Base-by-base conservation (phyloP, 2,113 vertebrate species). In the Gobio gobio region DNA sequence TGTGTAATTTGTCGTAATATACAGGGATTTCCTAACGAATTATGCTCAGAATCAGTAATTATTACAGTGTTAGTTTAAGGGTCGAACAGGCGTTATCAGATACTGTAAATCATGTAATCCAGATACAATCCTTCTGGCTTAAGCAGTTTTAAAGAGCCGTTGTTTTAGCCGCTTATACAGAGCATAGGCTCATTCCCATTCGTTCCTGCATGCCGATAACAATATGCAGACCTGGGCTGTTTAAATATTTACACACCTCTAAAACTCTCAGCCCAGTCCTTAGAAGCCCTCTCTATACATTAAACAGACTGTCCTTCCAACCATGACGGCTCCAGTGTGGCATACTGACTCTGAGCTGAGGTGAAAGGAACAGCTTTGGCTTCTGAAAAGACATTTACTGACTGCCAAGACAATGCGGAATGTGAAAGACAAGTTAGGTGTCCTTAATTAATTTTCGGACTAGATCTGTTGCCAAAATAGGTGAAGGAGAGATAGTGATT, bases 171-270 rank as follows among this genome's bases (percentile, higher is more conserved):
- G 43, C 70, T 83, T 63, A 85, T 74, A 61, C 18, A 10, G 22
- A 54, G 58, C 64, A 18, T 26, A 76, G 43, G 33, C 29, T 79
- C 29, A 61, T 77, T 70, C 84, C 54, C 61, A 78, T 86, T 73
- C 81, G 54, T 51, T 78, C n/a, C 47, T 12, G 49, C 7, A 56
- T 45, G 54, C 51, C 12, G 47, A 12, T 82, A 88, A 90, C 82
- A 86, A 74, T 83, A 84, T 64, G 33, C 89, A 91, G 85, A 87
- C 86, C 85, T 58, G 66, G 59, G 56, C 83, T 87, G 78, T 84
- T 87, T 86, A 89, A 87, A 89, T 89, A 90, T 91, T 91, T 90
- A 89, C 58, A 49, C 87, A 83, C 84, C 29, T 10, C 85, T 87
- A 83, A 77, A 88, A 47, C 76, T 77, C 79, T 56, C 45, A 14